Conservation (phyloP, 2,797 vertebrate species). For the Halcyon badia region DNA sequence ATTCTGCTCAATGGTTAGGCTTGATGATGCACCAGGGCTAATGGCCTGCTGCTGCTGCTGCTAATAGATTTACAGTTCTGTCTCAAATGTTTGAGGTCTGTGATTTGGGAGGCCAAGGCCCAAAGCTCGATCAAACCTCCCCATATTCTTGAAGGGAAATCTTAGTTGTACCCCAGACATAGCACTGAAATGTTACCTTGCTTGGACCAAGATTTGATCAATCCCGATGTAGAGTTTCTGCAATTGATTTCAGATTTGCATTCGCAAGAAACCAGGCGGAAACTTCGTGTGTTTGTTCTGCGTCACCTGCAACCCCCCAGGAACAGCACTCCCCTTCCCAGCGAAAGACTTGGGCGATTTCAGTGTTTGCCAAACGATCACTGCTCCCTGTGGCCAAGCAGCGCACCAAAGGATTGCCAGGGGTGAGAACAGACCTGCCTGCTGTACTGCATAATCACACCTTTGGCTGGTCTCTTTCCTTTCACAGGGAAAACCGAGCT, state of each 20-base stretch:
- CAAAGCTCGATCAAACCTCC: not conserved
- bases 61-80: not conserved
- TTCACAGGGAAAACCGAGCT: not conserved
- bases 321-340: not conserved
- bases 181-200: not conserved
- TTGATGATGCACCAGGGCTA: constrained; percentile 33
- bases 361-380: not conserved
- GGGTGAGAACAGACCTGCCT: not conserved
- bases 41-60: constrained; percentile 5
- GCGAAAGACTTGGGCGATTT: not conserved
- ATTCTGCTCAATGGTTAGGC: constrained; percentile 46
- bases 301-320: not conserved
- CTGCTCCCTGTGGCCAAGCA: not conserved
- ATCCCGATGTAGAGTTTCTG: not conserved
- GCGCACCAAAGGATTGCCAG: not conserved
- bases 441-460: not conserved
- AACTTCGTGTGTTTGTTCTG: not conserved
- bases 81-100: not conserved
- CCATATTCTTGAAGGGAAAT: not conserved
- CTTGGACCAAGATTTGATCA: not conserved
- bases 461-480: not conserved
- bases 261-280: not conserved
- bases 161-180: accelerated
- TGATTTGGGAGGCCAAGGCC: not conserved
- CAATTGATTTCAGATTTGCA: not conserved